Conservation (phyloP, 1,140 invertebrate genomes). For the Diprion similis region DNA sequence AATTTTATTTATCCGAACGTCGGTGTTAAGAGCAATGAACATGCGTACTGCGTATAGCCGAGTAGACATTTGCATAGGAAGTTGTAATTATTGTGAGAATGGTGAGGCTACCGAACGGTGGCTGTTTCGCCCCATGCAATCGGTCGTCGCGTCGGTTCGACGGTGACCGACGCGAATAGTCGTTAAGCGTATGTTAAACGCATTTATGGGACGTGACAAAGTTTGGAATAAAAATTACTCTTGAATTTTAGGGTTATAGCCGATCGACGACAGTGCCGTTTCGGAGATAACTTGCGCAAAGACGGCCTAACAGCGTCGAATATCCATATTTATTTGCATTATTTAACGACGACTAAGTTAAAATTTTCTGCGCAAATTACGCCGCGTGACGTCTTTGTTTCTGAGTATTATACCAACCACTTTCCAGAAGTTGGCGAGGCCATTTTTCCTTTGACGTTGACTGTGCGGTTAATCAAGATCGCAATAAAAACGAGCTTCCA, state of each 20-base stretch:
- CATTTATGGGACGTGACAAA: conserved; percentile 42
- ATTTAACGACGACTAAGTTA: not conserved
- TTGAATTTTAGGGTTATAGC: conserved; percentile 13
- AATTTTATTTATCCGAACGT: not conserved
- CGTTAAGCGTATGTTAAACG: conserved; percentile 31
- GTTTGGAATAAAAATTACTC: conserved; percentile 39
- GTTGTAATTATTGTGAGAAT: conserved; percentile 36
- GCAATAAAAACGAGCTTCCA: too few species aligned
- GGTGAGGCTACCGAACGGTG: conserved; percentile 27
- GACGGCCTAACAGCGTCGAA: not conserved
- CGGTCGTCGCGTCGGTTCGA: conserved; percentile 35
- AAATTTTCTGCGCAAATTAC: not conserved
- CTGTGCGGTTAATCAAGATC: too few species aligned
- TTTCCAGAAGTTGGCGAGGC: too few species aligned
- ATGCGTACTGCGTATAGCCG: conserved; percentile 30
- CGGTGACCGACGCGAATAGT: conserved; percentile 23
- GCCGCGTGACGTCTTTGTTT: too few species aligned
- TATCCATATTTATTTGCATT: not conserved
- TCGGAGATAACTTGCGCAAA: not conserved
- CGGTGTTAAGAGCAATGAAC: conserved; percentile 32
- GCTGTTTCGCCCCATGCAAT: conserved; percentile 18
- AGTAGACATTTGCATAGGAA: conserved; percentile 37
- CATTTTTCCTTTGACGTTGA: too few species aligned
- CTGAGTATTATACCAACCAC: too few species aligned
- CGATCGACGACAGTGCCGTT: conserved; percentile 13